Percentiles rank a stretch among this genome's conserved stretches.
Evolutionary conservation across 1,140 invertebrate species (phyloP).

Genomic region (Drosophila arizonae): DNA sequence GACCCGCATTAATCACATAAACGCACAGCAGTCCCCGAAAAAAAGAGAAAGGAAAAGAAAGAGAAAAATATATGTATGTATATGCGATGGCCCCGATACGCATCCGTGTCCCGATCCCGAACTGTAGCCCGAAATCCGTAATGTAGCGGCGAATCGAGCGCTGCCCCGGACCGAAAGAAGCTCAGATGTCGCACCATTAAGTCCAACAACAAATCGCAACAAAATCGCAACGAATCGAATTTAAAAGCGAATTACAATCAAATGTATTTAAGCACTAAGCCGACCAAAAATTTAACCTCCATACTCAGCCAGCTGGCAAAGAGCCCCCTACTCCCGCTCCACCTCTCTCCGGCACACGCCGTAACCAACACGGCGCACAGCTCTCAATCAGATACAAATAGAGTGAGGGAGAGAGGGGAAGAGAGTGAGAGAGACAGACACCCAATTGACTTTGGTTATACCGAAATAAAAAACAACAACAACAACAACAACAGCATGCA

Average conservation of each 20-base stretch:
- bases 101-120: slow-evolving; percentile 16
- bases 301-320: not conserved
- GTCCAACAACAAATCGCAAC: slow-evolving; percentile 77
- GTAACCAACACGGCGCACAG: not conserved
- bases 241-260: slow-evolving; percentile 81
- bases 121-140: slow-evolving; percentile 5
- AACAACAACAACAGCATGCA: slow-evolving; percentile 31
- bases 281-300: slow-evolving; percentile 67
- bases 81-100: slow-evolving; percentile 24
- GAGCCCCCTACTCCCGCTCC: too few relatives aligned
- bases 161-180: slow-evolving; percentile 14
- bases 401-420: not conserved
- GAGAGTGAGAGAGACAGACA: slow-evolving; percentile 15
- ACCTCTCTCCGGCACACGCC: not conserved
- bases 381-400: slow-evolving; percentile 30
- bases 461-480: slow-evolving; percentile 28
- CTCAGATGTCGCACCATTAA: slow-evolving; percentile 78
- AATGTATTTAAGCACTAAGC: slow-evolving; percentile 79
- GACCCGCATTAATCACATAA: slow-evolving; percentile 77
- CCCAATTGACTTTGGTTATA: slow-evolving; percentile 69
- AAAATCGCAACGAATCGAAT: slow-evolving; percentile 74
- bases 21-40: slow-evolving; percentile 16
- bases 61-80: not conserved
- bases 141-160: not conserved
- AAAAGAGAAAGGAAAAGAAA: too few relatives aligned